Percentiles rank a stretch among this genome's conserved stretches.
phyloP scores from a whole-genome alignment of 2,797 vertebrate genomes.

The Chloroceryle inda region DNA sequence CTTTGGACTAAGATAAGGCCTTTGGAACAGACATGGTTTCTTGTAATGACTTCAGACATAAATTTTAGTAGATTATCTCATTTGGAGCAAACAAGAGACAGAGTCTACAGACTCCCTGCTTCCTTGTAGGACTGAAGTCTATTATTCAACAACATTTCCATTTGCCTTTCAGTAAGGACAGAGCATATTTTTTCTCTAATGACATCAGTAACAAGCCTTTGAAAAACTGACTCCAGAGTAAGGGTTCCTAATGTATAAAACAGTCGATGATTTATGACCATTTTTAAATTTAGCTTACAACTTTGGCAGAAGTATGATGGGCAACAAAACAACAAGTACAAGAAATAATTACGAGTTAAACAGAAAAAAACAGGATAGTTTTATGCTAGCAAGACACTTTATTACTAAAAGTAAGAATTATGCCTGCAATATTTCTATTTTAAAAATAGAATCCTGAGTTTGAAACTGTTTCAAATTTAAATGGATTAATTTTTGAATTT shows the following conservation, averaged over 20 bases:
- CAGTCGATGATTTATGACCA: background rate
- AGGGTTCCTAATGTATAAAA: background rate
- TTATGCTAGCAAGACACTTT: background rate
- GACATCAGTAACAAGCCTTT: background rate
- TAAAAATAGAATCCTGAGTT: background rate
- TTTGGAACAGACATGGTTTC: conserved; percentile 10
- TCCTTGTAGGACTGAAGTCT: background rate
- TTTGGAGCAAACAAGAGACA: conserved; percentile 30
- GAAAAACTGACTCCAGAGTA: background rate
- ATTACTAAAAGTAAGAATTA: background rate
- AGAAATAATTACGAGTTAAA: background rate
- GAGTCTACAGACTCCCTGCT: conserved; percentile 7
- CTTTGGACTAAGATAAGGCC: background rate
- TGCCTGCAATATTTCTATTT: background rate
- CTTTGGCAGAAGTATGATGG: background rate
- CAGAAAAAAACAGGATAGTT: background rate
- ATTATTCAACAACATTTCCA: conserved; percentile 31
- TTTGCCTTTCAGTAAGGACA: background rate
- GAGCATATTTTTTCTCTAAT: background rate
- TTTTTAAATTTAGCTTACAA: background rate
- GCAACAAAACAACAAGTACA: background rate
- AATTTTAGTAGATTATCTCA: conserved; percentile 50
- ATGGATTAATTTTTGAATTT: background rate
- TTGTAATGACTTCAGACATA: conserved; percentile 40
- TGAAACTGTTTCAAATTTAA: background rate